Evolutionary conservation across 2,888 invertebrate genomes (phyloP).

Genomic region (Caenorhabditis virilis): DNA sequence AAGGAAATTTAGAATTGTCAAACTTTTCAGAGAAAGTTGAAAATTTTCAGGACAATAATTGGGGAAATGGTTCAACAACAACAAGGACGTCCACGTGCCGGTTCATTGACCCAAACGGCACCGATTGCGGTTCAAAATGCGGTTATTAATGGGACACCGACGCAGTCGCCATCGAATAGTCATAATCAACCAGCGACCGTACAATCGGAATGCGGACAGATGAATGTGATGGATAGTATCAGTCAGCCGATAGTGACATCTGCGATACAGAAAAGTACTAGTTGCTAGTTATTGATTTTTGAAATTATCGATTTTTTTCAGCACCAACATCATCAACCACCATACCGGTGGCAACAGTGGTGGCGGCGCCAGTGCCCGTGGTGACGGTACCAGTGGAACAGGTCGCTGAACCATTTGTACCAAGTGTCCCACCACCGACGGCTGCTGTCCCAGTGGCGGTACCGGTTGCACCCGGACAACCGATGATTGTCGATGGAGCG

Average conservation of each 20-base stretch:
- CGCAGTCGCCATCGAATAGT: no score
- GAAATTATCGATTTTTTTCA: not conserved
- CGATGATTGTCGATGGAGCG: slow-evolving; percentile 25
- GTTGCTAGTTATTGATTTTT: not conserved
- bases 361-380: slow-evolving; percentile 6
- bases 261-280: slow-evolving; percentile 17
- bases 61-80: slow-evolving; percentile 37
- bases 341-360: slow-evolving; percentile 4
- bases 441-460: slow-evolving; percentile 7
- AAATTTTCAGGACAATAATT: slow-evolving; percentile 32
- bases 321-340: not conserved
- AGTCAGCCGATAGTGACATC: slow-evolving; percentile 29
- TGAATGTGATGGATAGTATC: slow-evolving; percentile 52
- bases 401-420: slow-evolving; percentile 11
- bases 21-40: no score
- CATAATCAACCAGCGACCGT: slow-evolving; percentile 40
- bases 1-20: no score
- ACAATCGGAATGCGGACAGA: slow-evolving; percentile 56
- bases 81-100: slow-evolving; percentile 27
- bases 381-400: slow-evolving; percentile 6
- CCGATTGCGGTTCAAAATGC: not conserved
- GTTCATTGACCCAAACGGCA: slow-evolving; percentile 18
- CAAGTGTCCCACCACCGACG: slow-evolving; percentile 7
- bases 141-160: not conserved
- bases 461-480: slow-evolving; percentile 18